A percentile compares a stretch with the other conserved stretches of the same genome.
These are phyloP conservation scores for Biston betularia DNA, from an alignment of 2,888 invertebrate genomes.

Conservation along the genomic window DNA sequence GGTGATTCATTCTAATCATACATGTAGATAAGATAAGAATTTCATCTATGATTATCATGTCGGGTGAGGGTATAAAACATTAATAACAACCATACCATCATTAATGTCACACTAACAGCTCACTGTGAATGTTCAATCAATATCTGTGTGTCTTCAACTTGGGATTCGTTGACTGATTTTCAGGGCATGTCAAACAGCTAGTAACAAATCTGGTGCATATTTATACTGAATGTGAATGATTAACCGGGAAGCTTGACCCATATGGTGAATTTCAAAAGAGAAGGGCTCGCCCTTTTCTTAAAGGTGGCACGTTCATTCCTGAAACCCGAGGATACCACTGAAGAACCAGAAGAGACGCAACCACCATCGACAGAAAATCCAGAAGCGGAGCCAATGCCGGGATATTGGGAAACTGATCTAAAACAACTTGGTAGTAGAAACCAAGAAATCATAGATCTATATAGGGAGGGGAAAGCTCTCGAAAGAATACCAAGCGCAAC, in stretches of 20 bases:
- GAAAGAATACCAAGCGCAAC: constrained; percentile 77
- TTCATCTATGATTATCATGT: constrained; percentile 58
- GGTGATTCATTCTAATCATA: constrained; percentile 65
- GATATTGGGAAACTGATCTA: constrained; percentile 81
- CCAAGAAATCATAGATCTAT: constrained; percentile 74
- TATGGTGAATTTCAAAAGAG: constrained; percentile 80
- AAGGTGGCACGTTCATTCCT: constrained; percentile 66
- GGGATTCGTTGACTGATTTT: constrained; percentile 84
- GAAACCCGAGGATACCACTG: constrained; percentile 62
- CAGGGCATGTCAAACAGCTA: constrained; percentile 82
- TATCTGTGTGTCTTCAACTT: constrained; percentile 85
- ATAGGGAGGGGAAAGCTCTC: constrained; percentile 66
- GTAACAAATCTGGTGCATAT: constrained; percentile 73
- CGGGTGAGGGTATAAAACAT: constrained; percentile 61
- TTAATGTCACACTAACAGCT: constrained; percentile 65
- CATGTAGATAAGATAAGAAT: constrained; percentile 71
- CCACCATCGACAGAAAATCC: constrained; percentile 49
- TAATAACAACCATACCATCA: constrained; percentile 63
- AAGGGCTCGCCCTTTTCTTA: constrained; percentile 79
- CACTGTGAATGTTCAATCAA: constrained; percentile 68
- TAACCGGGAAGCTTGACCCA: constrained; percentile 68
- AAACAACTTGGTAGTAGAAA: constrained; percentile 65
- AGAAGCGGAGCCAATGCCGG: constrained; percentile 74
- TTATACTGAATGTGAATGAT: constrained; percentile 73
- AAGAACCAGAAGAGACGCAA: constrained; percentile 55